Evolutionary conservation across 2,797 vertebrate genomes (phyloP), one percentile per base, ranked within the genome.

Genomic region (Eulemur mongoz): DNA sequence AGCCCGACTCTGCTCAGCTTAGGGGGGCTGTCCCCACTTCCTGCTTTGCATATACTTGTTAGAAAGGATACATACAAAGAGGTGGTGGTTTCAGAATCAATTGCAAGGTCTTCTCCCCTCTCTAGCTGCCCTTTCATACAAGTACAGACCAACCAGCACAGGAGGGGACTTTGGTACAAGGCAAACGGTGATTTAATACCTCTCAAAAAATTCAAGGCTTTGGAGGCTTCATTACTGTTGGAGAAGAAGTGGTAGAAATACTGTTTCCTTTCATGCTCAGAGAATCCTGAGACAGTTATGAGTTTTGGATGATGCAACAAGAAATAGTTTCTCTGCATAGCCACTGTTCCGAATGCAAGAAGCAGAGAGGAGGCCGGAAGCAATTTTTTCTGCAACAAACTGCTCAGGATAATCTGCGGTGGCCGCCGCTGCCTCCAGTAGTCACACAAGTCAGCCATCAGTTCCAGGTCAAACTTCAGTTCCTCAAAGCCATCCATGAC

Each of bases 401-500:
- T 93, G 25, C 72, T 67, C 59, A 98, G 50, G 52, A 97, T 15
- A 9, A 90, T 3, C 1, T 61, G 40, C 4, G 20, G 2, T 0
- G 96, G 85, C 17, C 0, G 25, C 0, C 1, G 72, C 57, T 54
- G 67, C 5, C 5, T 32, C 61, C 78, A 84, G 72, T 90, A 57
- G 0, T 14, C 0, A 1, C 83, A 87, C 10, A 65, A 4, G 63
- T 89, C 22, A 3, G 25, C 5, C 3, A 11, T 27, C 6, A 61
- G 10, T 10, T 27, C 25, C 57, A 95, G 3, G 54, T 86, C 27
- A 38, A 83, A 90, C 1, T 78, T 94, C 57, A 97, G 32, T 6
- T 92, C 43, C 27, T 98, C 96, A 4, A 98, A 12, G 45, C 93
- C 87, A 7, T 98, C 97, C 48, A 97, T 18, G 50, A 98, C 73